Percentiles rank a stretch among this genome's conserved stretches.
phyloP scores from a whole-genome alignment of 2,888 invertebrate genomes.

The Sialis lutaria region DNA sequence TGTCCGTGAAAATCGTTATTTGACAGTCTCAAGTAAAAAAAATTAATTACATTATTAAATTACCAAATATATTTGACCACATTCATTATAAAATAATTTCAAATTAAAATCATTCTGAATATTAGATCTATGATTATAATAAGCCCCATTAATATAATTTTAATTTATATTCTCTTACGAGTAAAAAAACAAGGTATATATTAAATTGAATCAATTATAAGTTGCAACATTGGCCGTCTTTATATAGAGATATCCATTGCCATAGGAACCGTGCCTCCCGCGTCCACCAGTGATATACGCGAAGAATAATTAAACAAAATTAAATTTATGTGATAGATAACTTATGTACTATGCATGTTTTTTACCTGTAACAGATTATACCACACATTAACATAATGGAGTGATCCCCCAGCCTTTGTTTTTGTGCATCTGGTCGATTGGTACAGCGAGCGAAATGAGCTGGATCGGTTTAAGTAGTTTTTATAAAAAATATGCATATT shows the following conservation, averaged over 20 bases:
- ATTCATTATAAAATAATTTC: no score
- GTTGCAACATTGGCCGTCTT: background rate
- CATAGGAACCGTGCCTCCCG: background rate
- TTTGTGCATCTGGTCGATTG: background rate
- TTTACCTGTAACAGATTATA: constrained; percentile 2
- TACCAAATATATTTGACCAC: no score
- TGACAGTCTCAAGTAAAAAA: no score
- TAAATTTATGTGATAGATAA: constrained; percentile 5
- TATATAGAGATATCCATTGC: background rate
- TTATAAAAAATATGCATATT: no score
- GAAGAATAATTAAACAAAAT: constrained; percentile 4
- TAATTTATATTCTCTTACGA: no score
- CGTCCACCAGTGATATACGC: constrained; percentile 1
- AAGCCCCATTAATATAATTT: no score
- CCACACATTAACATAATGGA: background rate
- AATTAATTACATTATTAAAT: no score
- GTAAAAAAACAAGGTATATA: no score
- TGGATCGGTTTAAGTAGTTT: no score
- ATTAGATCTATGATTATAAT: no score
- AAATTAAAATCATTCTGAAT: no score
- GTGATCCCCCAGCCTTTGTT: background rate
- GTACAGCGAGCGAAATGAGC: background rate
- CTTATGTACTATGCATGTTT: constrained; percentile 1
- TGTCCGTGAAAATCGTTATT: no score
- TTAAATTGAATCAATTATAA: background rate